Evolutionary conservation across 2,113 vertebrate species (phyloP).

Genomic region (Typhlomys cinereus): DNA sequence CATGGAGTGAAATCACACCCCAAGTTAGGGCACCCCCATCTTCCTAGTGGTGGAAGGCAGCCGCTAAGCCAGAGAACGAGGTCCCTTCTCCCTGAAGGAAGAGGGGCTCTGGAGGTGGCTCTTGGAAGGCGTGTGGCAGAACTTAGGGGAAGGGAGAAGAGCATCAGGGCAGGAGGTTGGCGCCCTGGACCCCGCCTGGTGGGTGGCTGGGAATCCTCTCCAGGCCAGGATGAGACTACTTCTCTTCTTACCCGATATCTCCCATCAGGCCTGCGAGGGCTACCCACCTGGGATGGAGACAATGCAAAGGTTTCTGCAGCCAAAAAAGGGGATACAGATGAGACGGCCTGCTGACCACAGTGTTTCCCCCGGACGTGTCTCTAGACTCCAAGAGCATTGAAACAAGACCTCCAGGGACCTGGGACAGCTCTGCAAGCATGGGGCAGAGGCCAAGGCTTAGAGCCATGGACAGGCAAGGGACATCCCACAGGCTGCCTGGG

Average conservation of each 20-base stretch:
- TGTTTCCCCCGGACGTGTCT: accelerated
- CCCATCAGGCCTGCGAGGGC: slow-evolving; percentile 61
- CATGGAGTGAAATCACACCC: background rate
- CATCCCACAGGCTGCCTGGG: accelerated
- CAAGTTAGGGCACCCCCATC: too few relatives aligned
- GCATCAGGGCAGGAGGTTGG: background rate
- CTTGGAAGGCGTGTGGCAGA: background rate
- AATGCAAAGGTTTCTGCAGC: background rate
- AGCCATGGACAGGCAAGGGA: background rate
- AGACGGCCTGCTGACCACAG: background rate
- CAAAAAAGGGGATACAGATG: slow-evolving; percentile 33
- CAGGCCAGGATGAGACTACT: background rate
- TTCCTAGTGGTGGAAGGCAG: background rate
- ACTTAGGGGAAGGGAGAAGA: slow-evolving; percentile 57
- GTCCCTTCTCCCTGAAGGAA: accelerated
- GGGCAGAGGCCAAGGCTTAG: accelerated
- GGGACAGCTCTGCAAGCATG: background rate
- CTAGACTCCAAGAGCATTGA: background rate
- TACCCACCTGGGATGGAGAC: background rate
- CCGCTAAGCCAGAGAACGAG: background rate
- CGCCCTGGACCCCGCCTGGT: slow-evolving; percentile 47
- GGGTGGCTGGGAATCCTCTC: slow-evolving; percentile 40
- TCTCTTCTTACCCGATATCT: slow-evolving; percentile 63
- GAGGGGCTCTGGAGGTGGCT: background rate
- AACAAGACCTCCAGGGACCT: background rate